phyloP scores from a whole-genome alignment of 2,888 invertebrate genomes.

The Baronia brevicornis region DNA sequence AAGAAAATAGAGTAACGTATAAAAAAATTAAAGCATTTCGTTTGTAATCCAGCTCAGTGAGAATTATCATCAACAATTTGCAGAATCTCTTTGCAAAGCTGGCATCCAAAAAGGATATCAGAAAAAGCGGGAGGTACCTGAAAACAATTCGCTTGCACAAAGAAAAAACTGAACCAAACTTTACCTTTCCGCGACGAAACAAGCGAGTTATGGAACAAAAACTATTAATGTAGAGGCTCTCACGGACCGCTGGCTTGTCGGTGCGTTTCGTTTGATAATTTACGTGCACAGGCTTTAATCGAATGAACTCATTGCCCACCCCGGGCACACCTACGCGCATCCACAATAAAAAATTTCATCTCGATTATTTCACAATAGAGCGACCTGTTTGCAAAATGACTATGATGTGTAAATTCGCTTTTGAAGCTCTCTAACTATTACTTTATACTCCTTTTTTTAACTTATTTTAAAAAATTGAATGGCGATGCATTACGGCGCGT shows the following conservation, averaged over 20 bases:
- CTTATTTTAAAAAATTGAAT: no score
- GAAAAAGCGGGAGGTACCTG: constrained; percentile 39
- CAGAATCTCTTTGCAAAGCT: no score
- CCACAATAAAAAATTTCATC: constrained; percentile 50
- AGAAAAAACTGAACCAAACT: constrained; percentile 28
- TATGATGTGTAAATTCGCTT: not conserved
- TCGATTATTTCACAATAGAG: constrained; percentile 40
- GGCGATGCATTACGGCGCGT: no score
- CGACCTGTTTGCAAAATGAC: constrained; percentile 15
- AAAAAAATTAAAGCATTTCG: no score
- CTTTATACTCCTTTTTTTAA: no score
- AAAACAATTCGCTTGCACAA: constrained; percentile 39
- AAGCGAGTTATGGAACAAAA: constrained; percentile 58
- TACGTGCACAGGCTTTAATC: constrained; percentile 71
- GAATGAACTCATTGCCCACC: constrained; percentile 44
- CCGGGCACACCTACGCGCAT: constrained; percentile 24
- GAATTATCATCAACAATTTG: no score
- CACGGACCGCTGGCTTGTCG: constrained; percentile 64
- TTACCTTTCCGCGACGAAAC: constrained; percentile 50
- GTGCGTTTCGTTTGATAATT: constrained; percentile 73
- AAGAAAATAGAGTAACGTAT: no score
- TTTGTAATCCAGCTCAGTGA: no score
- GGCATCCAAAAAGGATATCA: constrained; percentile 28
- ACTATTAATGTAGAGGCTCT: constrained; percentile 67
- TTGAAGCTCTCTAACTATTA: no score